phyloP scores from a whole-genome alignment of 2,113 vertebrate genomes.

The Loxodonta africana region DNA sequence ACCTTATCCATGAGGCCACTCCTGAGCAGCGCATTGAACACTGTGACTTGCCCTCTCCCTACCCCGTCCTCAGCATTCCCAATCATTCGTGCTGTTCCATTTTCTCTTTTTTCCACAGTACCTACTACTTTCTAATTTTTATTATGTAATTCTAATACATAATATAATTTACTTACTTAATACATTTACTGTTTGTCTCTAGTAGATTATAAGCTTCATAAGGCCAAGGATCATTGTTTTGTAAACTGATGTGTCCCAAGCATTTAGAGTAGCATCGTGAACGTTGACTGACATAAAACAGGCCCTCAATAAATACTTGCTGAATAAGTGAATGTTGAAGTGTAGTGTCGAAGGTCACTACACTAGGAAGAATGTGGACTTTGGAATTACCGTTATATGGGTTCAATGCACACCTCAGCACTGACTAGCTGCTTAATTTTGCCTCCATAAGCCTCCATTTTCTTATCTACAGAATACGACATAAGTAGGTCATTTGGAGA shows the following conservation, averaged over 20 bases:
- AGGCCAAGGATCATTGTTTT: background rate
- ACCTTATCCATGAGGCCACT: background rate
- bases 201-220: background rate
- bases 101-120: background rate
- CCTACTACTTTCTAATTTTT: background rate
- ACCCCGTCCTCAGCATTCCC: background rate
- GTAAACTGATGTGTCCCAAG: background rate
- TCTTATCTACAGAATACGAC: background rate
- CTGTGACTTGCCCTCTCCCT: background rate
- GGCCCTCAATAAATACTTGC: background rate
- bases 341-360: background rate
- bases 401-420: background rate
- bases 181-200: background rate
- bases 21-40: accelerated
- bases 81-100: background rate
- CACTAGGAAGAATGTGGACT: background rate
- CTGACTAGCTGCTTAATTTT: background rate
- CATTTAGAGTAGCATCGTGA: background rate
- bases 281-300: background rate
- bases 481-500: background rate
- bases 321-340: background rate
- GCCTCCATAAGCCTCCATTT: background rate
- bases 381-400: background rate
- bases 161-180: background rate
- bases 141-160: background rate